A percentile compares a stretch with the other conserved stretches of the same genome.
Conservation (phyloP, 2,113 vertebrate genomes). For the Struthio camelus region DNA sequence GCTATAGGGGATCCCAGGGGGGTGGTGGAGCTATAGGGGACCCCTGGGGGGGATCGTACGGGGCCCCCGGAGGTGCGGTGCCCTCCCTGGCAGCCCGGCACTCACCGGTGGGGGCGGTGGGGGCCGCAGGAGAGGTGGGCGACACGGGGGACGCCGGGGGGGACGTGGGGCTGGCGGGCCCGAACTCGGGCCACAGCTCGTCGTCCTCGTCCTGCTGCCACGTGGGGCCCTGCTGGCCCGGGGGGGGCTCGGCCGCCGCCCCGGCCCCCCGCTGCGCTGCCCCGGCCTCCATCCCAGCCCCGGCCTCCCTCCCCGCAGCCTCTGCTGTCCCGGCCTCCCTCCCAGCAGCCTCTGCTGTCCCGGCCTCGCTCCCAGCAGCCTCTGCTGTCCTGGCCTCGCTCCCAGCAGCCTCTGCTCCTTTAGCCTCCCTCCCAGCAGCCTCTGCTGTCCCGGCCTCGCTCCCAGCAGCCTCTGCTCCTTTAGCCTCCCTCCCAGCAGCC, state of each 20-base stretch:
- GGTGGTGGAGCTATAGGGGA: no score
- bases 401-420: no score
- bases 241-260: background rate
- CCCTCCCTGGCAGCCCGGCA: background rate
- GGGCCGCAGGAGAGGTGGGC: background rate
- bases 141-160: background rate
- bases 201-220: constrained; percentile 34
- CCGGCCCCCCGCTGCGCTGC: background rate
- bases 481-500: no score
- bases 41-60: background rate
- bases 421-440: no score
- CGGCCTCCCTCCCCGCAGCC: no score
- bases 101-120: constrained; percentile 50
- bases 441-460: no score
- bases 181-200: constrained; percentile 51
- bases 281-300: background rate
- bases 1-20: background rate
- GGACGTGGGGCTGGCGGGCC: constrained; percentile 49
- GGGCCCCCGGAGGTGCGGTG: background rate
- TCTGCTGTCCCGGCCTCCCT: no score
- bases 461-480: no score
- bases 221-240: constrained; percentile 10
- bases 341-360: no score
- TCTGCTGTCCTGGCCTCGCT: no score
- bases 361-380: no score